These are phyloP conservation scores for Enteromius fasciolatus DNA, from an alignment of 2,797 vertebrate species.

Conservation along the genomic window DNA sequence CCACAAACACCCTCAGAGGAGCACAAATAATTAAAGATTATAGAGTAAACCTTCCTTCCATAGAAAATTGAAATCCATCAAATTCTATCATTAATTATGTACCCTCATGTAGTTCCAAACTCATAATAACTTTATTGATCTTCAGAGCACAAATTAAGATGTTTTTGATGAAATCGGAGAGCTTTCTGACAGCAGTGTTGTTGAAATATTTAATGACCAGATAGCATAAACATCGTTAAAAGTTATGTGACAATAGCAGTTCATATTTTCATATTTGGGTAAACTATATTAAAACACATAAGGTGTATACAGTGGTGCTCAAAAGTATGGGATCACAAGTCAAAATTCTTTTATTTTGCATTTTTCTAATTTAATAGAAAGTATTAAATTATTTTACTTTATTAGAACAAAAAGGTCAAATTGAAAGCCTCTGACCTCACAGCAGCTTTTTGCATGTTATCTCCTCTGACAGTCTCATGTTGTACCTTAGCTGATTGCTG, in stretches of 20 bases:
- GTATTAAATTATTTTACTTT: neutral
- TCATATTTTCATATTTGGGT: neutral
- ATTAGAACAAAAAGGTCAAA: no score
- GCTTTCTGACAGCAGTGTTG: neutral
- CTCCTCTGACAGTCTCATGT: neutral
- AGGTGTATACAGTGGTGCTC: neutral
- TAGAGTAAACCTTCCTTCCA: neutral
- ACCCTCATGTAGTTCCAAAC: neutral
- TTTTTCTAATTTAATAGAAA: neutral
- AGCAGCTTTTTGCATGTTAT: neutral
- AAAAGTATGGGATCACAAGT: neutral
- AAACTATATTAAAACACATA: neutral
- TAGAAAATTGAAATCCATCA: neutral
- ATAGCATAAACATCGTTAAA: neutral
- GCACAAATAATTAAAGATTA: constrained; percentile 1
- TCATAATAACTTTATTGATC: neutral
- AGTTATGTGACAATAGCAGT: neutral
- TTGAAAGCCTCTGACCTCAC: neutral
- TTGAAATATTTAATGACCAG: neutral
- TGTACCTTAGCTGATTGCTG: neutral
- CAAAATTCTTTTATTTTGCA: neutral
- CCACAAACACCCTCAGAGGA: neutral
- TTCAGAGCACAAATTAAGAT: neutral
- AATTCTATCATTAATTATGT: neutral
- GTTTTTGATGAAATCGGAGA: neutral